phyloP scores from a whole-genome alignment of 2,797 vertebrate species.

The Pachyuromys duprasi region DNA sequence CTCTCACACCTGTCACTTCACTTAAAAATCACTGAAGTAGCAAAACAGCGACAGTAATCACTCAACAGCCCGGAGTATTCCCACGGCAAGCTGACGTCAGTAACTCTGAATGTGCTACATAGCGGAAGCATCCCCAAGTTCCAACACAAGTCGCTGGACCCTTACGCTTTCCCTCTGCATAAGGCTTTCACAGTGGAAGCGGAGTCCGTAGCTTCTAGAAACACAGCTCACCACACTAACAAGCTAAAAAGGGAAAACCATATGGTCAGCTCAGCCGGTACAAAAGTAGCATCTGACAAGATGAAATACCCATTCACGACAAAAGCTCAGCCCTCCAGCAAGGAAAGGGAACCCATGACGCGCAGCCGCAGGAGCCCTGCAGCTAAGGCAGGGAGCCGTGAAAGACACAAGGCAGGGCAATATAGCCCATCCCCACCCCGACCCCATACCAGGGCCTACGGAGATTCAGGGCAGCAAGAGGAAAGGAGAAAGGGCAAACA shows the following conservation, averaged over 20 bases:
- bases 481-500: not conserved
- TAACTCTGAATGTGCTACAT: not conserved
- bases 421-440: not conserved
- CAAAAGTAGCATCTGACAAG: conserved; percentile 62
- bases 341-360: not conserved
- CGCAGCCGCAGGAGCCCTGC: not conserved
- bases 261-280: conserved; percentile 30
- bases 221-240: not conserved
- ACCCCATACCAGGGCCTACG: fast-evolving
- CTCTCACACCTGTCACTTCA: not conserved
- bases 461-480: not conserved
- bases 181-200: not conserved
- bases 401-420: not conserved
- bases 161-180: not conserved
- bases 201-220: not conserved
- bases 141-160: not conserved
- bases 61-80: not conserved
- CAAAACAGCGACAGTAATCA: not conserved
- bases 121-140: not conserved
- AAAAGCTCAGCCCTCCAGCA: conserved; percentile 18
- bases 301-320: conserved; percentile 50
- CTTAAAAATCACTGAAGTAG: not conserved
- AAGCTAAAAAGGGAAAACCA: conserved; percentile 70
- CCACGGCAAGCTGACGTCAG: not conserved
- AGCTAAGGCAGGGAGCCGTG: fast-evolving